phyloP scores from a whole-genome alignment of 2,113 vertebrate species.

The Capreolus pygargus region DNA sequence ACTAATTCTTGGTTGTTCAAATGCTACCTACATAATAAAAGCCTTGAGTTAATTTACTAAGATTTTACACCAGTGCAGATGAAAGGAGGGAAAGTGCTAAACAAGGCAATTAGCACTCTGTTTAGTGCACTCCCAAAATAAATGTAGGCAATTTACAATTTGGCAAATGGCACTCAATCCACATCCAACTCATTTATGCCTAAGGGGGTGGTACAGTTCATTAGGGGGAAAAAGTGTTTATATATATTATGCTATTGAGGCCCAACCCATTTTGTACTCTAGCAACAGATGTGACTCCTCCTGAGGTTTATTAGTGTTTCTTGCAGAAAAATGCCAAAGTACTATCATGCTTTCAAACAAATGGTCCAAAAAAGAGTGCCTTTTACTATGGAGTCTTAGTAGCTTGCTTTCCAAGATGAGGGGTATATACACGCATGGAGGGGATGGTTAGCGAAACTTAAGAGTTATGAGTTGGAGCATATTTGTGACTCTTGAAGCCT shows the following conservation, averaged over 20 bases:
- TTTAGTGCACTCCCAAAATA: slow-evolving; percentile 88
- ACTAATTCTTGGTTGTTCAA: slow-evolving; percentile 85
- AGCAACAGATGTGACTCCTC: slow-evolving; percentile 81
- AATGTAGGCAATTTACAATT: slow-evolving; percentile 89
- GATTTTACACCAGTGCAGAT: slow-evolving; percentile 88
- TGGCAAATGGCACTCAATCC: slow-evolving; percentile 83
- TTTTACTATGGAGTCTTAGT: slow-evolving; percentile 42
- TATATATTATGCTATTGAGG: slow-evolving; percentile 77
- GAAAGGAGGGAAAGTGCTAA: slow-evolving; percentile 87
- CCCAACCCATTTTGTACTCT: slow-evolving; percentile 65
- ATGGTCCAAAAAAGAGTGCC: slow-evolving; percentile 73
- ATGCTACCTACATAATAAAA: slow-evolving; percentile 88
- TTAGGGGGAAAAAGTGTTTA: slow-evolving; percentile 84
- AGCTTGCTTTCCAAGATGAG: slow-evolving; percentile 54
- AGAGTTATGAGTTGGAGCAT: slow-evolving; percentile 41
- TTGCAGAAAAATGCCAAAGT: slow-evolving; percentile 79
- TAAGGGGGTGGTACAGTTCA: slow-evolving; percentile 84
- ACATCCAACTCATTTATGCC: slow-evolving; percentile 85
- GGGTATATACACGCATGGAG: neutral
- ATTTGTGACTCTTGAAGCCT: slow-evolving; percentile 49
- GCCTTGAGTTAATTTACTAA: slow-evolving; percentile 86
- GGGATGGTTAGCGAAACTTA: slow-evolving; percentile 64
- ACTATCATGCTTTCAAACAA: slow-evolving; percentile 70
- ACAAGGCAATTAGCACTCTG: slow-evolving; percentile 89
- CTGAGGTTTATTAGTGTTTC: slow-evolving; percentile 77